Percentiles rank a stretch among this genome's conserved stretches.
These are phyloP conservation scores for Pantelozetes paolii DNA, from an alignment of 2,888 invertebrate genomes.

Conservation along the genomic window DNA sequence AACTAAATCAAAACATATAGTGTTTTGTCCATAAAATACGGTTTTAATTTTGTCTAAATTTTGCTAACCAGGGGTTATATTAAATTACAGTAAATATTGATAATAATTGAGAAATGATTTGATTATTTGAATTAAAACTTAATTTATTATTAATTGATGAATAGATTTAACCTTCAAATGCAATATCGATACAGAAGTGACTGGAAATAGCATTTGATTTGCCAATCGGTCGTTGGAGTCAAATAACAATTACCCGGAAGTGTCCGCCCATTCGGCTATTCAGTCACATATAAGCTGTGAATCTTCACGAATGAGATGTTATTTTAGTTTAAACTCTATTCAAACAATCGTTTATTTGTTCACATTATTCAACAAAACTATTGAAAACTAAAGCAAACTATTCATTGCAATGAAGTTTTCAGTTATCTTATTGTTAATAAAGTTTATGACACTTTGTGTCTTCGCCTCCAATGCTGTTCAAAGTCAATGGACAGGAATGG, in stretches of 20 bases:
- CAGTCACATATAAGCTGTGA: neutral
- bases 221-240: neutral
- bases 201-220: conserved; percentile 26
- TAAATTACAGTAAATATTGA: too few species aligned
- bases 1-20: too few species aligned
- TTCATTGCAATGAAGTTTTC: neutral
- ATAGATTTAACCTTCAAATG: conserved; percentile 7
- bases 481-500: neutral
- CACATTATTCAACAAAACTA: neutral
- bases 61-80: too few species aligned
- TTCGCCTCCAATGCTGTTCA: neutral
- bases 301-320: neutral
- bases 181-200: conserved; percentile 7
- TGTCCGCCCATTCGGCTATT: conserved; percentile 13
- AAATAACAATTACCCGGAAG: conserved; percentile 32
- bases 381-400: neutral
- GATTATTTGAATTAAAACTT: neutral
- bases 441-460: neutral
- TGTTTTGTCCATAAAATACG: too few species aligned
- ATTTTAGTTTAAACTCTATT: neutral
- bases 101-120: too few species aligned
- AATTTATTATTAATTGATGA: neutral
- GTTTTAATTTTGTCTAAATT: too few species aligned
- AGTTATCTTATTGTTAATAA: neutral
- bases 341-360: neutral